Evolutionary conservation across 92 coral and sea anemone genomes (phyloP), one percentile per base, ranked within the genome.

Genomic region (Metridium senile): DNA sequence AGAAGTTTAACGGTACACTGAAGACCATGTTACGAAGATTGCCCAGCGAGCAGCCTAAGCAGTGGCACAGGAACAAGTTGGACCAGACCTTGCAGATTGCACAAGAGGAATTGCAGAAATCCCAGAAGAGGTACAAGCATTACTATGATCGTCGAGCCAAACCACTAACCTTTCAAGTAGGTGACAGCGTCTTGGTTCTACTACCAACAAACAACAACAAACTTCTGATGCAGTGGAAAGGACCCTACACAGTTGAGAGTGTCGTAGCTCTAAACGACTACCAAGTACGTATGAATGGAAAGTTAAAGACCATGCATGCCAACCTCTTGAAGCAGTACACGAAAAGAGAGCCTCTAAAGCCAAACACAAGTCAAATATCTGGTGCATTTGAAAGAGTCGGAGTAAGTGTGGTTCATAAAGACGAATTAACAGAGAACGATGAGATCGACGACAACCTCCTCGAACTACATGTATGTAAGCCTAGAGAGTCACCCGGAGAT

Each of bases 191-290:
- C 16, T 70, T 82, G 26, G 61, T 89, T 9, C 51, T 85, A 3
- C 57, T 82, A 51, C 80, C 82, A 9, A 76, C 87, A 28, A 81
- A 76, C 75, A 67, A 73, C 54, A 77, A 86, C 79, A 81, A 81
- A 82, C 68, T 86, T 0, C 64, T 82, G 26, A 67, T 86, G 86
- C 91, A 82, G 66, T 82, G 91, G 87, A 76, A 82, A 66, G 91
- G 87, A 51, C 87, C 87, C 33, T 74, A n/a, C 77, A 72, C 3
- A 6, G 22, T 59, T 26, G 66, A 22, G 33, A 59, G 66, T 26
- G 65, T 72, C 33, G 77, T 72, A 11, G 87, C 76, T 17, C 34
- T 45, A 20, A 70, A 70, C 28, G 77, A 82, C 46, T 82, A 82
- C 77, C 74, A 75, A 43, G 72, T 82, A 26, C 49, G 72, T 9